A percentile compares a stretch with the other conserved stretches of the same genome.
These are phyloP conservation scores for Dicycla oo DNA, from an alignment of 2,888 invertebrate genomes.

Conservation along the genomic window DNA sequence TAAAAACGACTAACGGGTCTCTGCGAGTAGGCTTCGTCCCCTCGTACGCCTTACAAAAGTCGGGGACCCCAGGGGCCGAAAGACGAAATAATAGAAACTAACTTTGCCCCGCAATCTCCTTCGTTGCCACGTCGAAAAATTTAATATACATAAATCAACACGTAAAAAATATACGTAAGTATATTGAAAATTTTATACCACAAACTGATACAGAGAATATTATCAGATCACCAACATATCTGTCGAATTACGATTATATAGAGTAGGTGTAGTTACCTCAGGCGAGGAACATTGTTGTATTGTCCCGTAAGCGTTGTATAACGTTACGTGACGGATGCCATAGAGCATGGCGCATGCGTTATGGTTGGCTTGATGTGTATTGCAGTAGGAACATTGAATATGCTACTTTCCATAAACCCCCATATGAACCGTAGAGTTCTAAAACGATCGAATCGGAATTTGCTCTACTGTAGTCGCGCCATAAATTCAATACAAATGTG, in stretches of 20 bases:
- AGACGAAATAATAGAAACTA: too few relatives aligned
- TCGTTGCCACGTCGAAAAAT: slow-evolving; percentile 46
- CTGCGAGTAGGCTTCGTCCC: too few relatives aligned
- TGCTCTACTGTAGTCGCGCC: not conserved
- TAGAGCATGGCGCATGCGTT: slow-evolving; percentile 68
- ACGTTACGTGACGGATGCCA: slow-evolving; percentile 49
- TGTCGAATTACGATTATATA: slow-evolving; percentile 68
- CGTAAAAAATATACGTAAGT: slow-evolving; percentile 48
- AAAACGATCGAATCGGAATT: not conserved
- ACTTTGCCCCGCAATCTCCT: slow-evolving; percentile 22
- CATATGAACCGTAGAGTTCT: not conserved
- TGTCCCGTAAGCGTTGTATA: slow-evolving; percentile 61
- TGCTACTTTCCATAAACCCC: slow-evolving; percentile 56
- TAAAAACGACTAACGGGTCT: too few relatives aligned
- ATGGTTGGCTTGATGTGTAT: slow-evolving; percentile 42
- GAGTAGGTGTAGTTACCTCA: slow-evolving; percentile 81
- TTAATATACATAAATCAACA: slow-evolving; percentile 36
- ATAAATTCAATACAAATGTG: not conserved
- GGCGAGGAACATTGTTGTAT: slow-evolving; percentile 60
- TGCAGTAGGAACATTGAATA: slow-evolving; percentile 48
- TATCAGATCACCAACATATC: slow-evolving; percentile 67
- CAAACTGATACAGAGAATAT: slow-evolving; percentile 45
- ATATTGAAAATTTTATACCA: slow-evolving; percentile 52
- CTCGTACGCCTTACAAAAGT: too few relatives aligned
- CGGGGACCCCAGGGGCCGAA: too few relatives aligned